Percentiles rank a stretch among this genome's conserved stretches.
Evolutionary conservation across 2,113 vertebrate genomes (phyloP).

Genomic region (Channa argus): DNA sequence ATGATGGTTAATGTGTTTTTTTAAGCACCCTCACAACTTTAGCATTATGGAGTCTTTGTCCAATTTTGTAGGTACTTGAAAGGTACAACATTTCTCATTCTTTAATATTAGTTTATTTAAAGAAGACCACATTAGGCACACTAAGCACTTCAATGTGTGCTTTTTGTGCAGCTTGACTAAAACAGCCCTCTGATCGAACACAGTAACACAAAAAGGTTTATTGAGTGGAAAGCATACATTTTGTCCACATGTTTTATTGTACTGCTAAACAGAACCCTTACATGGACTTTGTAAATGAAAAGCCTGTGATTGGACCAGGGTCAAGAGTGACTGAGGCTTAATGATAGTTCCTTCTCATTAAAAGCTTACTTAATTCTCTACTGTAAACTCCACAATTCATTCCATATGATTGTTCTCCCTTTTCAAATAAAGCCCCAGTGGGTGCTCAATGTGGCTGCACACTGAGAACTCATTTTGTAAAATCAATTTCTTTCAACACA

Average conservation of each 20-base stretch:
- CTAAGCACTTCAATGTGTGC: constrained; percentile 2
- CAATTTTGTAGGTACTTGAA: constrained; percentile 4
- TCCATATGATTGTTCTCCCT: neutral
- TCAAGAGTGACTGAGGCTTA: constrained; percentile 16
- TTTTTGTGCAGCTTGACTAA: constrained; percentile 8
- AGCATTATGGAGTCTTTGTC: neutral
- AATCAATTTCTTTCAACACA: constrained; percentile 64
- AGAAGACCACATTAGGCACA: constrained; percentile 1
- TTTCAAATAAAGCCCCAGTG: constrained; percentile 11
- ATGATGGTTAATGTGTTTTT: neutral
- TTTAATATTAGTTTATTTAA: neutral
- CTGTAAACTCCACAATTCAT: too few species aligned
- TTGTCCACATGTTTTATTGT: neutral
- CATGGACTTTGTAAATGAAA: constrained; percentile 36
- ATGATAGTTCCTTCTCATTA: too few species aligned
- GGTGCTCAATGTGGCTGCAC: constrained; percentile 41
- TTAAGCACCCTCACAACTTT: neutral
- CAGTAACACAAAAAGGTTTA: constrained; percentile 3
- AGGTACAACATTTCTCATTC: neutral
- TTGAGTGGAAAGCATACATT: constrained; percentile 3
- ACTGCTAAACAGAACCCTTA: constrained; percentile 25
- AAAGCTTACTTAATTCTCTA: too few species aligned
- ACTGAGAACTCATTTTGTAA: constrained; percentile 70
- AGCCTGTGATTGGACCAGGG: constrained; percentile 49
- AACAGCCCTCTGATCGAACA: neutral